Evolutionary conservation across 2,797 vertebrate genomes (phyloP).

Genomic region (Catharus ustulatus): DNA sequence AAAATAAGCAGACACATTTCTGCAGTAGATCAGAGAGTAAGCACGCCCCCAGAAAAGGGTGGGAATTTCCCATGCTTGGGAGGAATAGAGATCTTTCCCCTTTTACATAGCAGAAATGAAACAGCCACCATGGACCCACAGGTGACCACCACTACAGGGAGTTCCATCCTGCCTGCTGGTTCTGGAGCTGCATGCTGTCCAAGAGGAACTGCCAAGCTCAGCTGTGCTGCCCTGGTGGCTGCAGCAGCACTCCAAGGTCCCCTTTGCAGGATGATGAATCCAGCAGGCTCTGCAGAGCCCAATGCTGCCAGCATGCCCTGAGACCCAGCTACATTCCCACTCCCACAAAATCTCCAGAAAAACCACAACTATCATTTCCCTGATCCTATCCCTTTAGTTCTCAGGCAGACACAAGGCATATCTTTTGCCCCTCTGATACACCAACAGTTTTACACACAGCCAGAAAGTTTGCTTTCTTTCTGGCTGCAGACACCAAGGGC

Average conservation of each 20-base stretch:
- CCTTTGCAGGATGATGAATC: fast-evolving
- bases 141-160: background rate
- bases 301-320: fast-evolving
- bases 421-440: background rate
- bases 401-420: background rate
- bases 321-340: background rate
- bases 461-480: background rate
- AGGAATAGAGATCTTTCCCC: background rate
- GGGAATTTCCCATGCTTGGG: background rate
- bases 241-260: background rate
- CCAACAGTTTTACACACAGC: background rate
- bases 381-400: background rate
- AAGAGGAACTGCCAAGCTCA: background rate
- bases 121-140: fast-evolving
- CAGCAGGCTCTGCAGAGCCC: background rate
- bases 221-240: background rate
- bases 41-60: background rate
- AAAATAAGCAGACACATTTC: background rate
- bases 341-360: background rate
- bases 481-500: background rate
- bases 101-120: fast-evolving
- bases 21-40: background rate
- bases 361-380: fast-evolving
- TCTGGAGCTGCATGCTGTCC: background rate
- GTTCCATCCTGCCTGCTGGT: background rate